Base-by-base conservation (phyloP, 1,140 invertebrate species). In the Heliconius congener region DNA sequence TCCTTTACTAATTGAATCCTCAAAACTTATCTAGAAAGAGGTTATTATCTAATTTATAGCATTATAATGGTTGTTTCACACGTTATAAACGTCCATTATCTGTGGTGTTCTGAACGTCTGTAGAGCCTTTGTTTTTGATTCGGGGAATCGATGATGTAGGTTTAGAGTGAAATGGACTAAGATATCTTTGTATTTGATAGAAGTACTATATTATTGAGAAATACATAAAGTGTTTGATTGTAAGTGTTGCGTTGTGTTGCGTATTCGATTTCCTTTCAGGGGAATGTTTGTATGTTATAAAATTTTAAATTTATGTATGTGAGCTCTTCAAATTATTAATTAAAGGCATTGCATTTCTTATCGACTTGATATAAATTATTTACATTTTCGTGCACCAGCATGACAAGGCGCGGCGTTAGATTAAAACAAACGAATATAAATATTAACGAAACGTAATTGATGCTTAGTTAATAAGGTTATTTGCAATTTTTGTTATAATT, bases 51-150 rank as follows among this genome's bases (percentile, higher is more conserved):
- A 80, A 66, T 77, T 82, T 82, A 82, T 82, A 55, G 76, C 46
- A 55, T 57, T 77, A 83, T 81, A 83, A 78, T 78, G 79, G 16
- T 8, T 77, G 81, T 82, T 78, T 78, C 79, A 83, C 82, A 83
- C 82, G 30, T 77, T 72, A 81, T 78, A 80, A 80, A 83, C 55
- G 8, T 19, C 23, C 71, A 55, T 77, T 83, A 83, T 83, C 79
- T 52, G 18, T 52, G 18, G 50, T 18, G 18, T 52, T 19, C 50
- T 78, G 57, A 50, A 76, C 76, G 55, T 80, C 74, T 76, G 79
- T 76, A 73, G 73, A 55, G 74, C 23, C 82, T 81, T 78, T 83
- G 76, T 80, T 46, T 78, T 79, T 73, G 18, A 30, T 66, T 66
- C 60, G 60, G 60, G 60, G 60, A 66, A 66, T 66, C 60, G 60